phyloP scores from a whole-genome alignment of 2,888 invertebrate genomes.

The Scaptomyza polygonia region DNA sequence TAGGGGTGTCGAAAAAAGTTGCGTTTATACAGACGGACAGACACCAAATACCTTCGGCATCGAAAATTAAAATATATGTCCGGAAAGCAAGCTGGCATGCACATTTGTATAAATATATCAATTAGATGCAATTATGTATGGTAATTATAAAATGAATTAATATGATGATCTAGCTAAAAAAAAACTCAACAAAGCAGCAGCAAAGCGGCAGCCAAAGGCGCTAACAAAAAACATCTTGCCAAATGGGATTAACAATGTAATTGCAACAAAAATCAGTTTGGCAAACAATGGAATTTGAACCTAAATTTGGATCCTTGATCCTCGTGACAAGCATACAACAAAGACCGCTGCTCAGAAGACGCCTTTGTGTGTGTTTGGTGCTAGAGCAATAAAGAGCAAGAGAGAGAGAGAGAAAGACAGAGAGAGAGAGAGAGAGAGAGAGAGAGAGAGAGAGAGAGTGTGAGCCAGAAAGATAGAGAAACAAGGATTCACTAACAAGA shows the following conservation, averaged over 20 bases:
- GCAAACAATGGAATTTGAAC: constrained; percentile 33
- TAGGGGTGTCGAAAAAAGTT: too few relatives aligned
- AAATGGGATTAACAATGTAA: constrained; percentile 76
- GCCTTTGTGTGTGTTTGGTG: constrained; percentile 43
- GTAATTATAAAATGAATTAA: constrained; percentile 5
- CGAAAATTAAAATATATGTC: too few relatives aligned
- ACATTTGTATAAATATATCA: too few relatives aligned
- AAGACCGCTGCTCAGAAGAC: constrained; percentile 58
- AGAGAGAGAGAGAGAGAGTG: too few relatives aligned
- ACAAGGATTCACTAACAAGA: neutral
- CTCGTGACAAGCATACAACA: neutral
- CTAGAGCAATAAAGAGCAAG: neutral
- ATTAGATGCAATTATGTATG: neutral
- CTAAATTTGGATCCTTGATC: neutral
- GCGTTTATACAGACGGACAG: too few relatives aligned
- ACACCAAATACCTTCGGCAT: too few relatives aligned
- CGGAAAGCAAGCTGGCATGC: too few relatives aligned
- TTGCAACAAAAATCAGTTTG: constrained; percentile 65
- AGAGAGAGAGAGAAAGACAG: too few relatives aligned
- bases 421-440: too few relatives aligned
- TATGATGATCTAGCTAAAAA: constrained; percentile 25
- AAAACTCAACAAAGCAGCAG: constrained; percentile 13
- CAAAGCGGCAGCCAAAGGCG: constrained; percentile 20
- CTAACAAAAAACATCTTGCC: constrained; percentile 44
- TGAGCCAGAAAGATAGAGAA: too few relatives aligned